Evolutionary conservation across 2,888 invertebrate genomes (phyloP).

Genomic region (Gibbula magus): DNA sequence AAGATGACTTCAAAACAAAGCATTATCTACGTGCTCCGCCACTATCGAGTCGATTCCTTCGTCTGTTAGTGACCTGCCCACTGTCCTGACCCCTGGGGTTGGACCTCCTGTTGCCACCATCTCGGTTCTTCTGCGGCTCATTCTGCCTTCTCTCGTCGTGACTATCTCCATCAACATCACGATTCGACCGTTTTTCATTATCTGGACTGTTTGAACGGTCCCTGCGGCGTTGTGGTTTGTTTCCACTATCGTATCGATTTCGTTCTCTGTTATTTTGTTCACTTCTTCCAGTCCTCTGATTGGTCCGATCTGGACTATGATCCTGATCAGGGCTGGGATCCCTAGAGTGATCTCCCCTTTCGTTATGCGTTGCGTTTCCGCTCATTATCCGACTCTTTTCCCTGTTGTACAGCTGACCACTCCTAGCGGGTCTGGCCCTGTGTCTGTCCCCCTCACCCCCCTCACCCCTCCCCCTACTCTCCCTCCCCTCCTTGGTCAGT

Average conservation of each 20-base stretch:
- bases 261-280: no score
- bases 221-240: no score
- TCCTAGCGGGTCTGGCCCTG: neutral
- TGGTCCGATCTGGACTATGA: no score
- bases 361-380: neutral
- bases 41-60: neutral
- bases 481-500: neutral
- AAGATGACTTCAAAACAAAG: no score
- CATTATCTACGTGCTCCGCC: neutral
- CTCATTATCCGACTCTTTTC: constrained; percentile 3
- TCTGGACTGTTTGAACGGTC: no score
- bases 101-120: neutral
- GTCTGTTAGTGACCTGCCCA: neutral
- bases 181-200: no score
- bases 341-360: neutral
- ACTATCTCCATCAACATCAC: neutral
- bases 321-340: no score
- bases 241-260: no score
- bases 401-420: neutral
- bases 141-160: neutral
- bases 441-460: neutral
- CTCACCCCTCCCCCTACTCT: neutral
- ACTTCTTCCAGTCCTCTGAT: no score
- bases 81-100: neutral
- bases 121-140: neutral